These are phyloP conservation scores for Numenius phaeopus DNA, from an alignment of 2,797 vertebrate genomes.

Conservation along the genomic window DNA sequence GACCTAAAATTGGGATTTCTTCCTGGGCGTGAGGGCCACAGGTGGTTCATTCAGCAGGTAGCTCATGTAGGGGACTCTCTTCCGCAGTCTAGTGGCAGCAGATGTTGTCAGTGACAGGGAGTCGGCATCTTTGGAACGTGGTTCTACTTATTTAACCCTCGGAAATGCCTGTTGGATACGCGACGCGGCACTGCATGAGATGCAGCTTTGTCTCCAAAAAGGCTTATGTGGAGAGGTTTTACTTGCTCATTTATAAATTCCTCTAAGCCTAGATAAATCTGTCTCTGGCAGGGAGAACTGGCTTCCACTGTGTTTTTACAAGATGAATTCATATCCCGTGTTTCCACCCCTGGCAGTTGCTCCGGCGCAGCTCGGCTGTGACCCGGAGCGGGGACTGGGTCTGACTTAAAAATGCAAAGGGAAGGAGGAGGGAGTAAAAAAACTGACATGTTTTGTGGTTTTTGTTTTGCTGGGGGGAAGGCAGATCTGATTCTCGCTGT, in stretches of 20 bases:
- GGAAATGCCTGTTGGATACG: neutral
- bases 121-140: neutral
- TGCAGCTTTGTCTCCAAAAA: neutral
- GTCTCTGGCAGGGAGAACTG: conserved; percentile 12
- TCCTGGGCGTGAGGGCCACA: neutral
- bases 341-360: neutral
- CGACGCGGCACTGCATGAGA: fast-evolving
- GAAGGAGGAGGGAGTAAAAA: fast-evolving
- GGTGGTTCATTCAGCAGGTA: neutral
- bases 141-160: neutral
- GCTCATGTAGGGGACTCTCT: neutral
- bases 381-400: neutral
- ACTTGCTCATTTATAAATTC: conserved; percentile 43
- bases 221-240: neutral
- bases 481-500: neutral
- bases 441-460: fast-evolving
- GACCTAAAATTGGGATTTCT: neutral
- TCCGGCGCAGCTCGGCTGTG: neutral
- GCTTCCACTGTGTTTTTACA: neutral
- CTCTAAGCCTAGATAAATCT: conserved; percentile 32
- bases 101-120: neutral
- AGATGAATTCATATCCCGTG: neutral
- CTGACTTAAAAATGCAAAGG: neutral
- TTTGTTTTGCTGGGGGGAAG: fast-evolving
- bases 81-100: neutral